Evolutionary conservation across 1,140 invertebrate species (phyloP).

Genomic region (Ylistrum balloti): DNA sequence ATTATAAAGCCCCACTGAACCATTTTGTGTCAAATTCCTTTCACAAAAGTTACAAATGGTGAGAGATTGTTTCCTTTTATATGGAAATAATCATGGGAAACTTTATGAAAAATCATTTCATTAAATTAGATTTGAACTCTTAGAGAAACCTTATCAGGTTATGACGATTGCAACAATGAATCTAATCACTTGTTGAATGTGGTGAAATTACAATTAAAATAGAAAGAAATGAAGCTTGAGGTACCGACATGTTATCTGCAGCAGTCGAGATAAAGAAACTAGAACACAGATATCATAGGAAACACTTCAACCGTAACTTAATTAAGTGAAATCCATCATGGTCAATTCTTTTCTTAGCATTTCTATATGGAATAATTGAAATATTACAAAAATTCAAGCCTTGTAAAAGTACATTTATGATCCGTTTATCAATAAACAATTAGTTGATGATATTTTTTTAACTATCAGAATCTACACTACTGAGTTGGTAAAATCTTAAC

Average conservation of each 20-base stretch:
- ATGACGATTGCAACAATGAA: neutral
- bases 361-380: neutral
- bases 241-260: no score
- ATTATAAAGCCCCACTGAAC: neutral
- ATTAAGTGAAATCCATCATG: no score
- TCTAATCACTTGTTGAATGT: neutral
- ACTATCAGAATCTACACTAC: no score
- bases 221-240: no score
- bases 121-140: constrained; percentile 33
- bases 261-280: no score
- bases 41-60: neutral
- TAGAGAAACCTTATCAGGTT: neutral
- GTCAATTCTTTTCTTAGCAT: no score
- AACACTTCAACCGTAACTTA: no score
- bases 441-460: no score
- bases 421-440: no score
- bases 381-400: neutral
- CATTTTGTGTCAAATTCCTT: neutral
- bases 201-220: no score
- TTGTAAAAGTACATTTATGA: neutral
- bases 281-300: no score
- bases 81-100: neutral
- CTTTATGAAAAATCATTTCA: neutral
- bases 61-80: neutral
- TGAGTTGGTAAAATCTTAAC: no score